A percentile compares a stretch with the other conserved stretches of the same genome.
These are phyloP conservation scores for Prionace glauca DNA, from an alignment of 2,797 vertebrate genomes.

Conservation along the genomic window DNA sequence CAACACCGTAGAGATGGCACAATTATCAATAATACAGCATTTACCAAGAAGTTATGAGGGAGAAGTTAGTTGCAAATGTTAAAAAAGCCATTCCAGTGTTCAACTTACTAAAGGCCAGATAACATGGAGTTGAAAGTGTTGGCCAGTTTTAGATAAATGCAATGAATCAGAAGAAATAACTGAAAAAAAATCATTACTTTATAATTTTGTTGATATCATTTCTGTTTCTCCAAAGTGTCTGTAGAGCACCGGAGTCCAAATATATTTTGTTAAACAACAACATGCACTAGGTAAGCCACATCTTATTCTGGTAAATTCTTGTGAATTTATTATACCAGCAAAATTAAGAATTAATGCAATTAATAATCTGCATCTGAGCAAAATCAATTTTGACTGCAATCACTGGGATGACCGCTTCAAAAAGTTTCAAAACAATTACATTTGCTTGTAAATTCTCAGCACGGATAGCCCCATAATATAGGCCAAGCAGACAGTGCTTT, in stretches of 20 bases:
- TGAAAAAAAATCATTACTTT: background rate
- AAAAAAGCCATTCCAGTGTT: background rate
- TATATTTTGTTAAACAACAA: background rate
- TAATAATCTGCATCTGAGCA: background rate
- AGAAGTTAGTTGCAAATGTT: background rate
- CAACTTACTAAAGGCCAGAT: background rate
- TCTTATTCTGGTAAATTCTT: background rate
- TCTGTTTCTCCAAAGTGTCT: background rate
- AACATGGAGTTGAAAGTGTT: background rate
- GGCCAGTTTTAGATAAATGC: background rate
- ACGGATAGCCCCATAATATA: background rate
- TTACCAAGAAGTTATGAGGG: background rate
- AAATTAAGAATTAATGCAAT: background rate
- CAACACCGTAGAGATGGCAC: background rate
- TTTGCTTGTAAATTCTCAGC: background rate
- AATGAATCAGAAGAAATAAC: background rate
- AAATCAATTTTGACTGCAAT: background rate
- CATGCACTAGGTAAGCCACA: background rate
- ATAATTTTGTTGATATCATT: background rate
- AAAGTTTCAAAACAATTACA: background rate
- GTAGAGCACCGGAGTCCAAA: background rate
- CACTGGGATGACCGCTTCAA: background rate
- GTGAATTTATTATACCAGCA: background rate
- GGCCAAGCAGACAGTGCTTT: background rate
- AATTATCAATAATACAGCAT: background rate